phyloP scores from a whole-genome alignment of 2,113 vertebrate genomes.

The Ptilonorhynchus violaceus region DNA sequence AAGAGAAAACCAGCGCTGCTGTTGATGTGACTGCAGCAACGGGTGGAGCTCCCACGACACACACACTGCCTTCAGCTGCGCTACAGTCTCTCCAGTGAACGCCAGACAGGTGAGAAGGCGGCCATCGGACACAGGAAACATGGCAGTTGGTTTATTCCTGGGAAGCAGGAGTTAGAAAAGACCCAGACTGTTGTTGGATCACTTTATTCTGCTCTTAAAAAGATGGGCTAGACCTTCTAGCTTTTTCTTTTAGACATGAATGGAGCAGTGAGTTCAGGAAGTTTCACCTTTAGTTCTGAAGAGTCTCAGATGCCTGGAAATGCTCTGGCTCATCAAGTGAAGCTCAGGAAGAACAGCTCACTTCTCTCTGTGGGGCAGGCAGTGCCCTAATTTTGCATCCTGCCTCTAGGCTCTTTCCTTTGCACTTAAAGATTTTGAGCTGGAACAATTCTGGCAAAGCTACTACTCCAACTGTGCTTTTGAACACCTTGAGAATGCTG shows the following conservation, averaged over 20 bases:
- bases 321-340: background rate
- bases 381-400: background rate
- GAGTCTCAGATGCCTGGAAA: background rate
- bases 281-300: background rate
- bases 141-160: background rate
- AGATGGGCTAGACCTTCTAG: background rate
- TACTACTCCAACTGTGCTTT: background rate
- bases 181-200: background rate
- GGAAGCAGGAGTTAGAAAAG: background rate
- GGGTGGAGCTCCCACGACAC: background rate
- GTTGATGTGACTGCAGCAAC: background rate
- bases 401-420: background rate
- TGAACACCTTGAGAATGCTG: background rate
- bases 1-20: background rate
- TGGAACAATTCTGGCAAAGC: background rate
- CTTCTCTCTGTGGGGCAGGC: background rate
- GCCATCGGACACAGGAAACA: background rate
- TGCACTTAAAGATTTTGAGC: background rate
- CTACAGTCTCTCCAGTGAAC: accelerated
- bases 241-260: background rate
- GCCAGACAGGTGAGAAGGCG: accelerated
- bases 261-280: background rate
- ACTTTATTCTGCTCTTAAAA: background rate
- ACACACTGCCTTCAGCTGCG: background rate
- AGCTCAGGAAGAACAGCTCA: background rate